phyloP scores from a whole-genome alignment of 2,888 invertebrate species.

The Deilephila elpenor region DNA sequence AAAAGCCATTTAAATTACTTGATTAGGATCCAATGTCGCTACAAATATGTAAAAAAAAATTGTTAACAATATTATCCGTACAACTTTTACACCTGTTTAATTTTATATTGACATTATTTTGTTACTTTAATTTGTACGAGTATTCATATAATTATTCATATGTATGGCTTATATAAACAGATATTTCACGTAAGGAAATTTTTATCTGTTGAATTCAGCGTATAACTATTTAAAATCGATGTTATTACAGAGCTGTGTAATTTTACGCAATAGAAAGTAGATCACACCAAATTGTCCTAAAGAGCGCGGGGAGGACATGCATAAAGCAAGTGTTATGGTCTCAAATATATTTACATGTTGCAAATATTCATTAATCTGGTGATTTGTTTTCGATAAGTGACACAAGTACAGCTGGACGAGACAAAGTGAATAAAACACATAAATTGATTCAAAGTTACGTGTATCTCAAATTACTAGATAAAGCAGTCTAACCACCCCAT shows the following conservation, averaged over 20 bases:
- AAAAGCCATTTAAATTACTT: too few relatives aligned
- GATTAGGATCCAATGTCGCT: too few relatives aligned
- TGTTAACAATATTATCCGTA: too few relatives aligned
- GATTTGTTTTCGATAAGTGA: background rate
- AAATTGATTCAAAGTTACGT: background rate
- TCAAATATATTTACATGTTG: conserved; percentile 2
- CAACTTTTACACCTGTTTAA: too few relatives aligned
- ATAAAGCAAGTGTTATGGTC: background rate
- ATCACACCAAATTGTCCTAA: background rate
- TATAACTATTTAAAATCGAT: too few relatives aligned
- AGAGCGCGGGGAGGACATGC: background rate
- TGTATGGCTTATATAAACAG: too few relatives aligned
- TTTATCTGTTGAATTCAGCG: too few relatives aligned
- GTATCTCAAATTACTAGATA: background rate
- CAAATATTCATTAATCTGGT: background rate
- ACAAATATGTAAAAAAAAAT: too few relatives aligned
- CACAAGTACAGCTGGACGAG: background rate
- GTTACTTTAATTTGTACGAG: too few relatives aligned
- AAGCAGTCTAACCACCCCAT: background rate
- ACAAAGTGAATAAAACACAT: background rate
- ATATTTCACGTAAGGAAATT: too few relatives aligned
- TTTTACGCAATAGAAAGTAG: background rate
- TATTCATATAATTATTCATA: too few relatives aligned
- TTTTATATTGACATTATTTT: too few relatives aligned
- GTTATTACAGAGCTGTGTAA: background rate